A percentile compares a stretch with the other conserved stretches of the same genome.
These are phyloP conservation scores for Drosophila gaucha DNA, from an alignment of 2,888 invertebrate genomes.

Conservation along the genomic window DNA sequence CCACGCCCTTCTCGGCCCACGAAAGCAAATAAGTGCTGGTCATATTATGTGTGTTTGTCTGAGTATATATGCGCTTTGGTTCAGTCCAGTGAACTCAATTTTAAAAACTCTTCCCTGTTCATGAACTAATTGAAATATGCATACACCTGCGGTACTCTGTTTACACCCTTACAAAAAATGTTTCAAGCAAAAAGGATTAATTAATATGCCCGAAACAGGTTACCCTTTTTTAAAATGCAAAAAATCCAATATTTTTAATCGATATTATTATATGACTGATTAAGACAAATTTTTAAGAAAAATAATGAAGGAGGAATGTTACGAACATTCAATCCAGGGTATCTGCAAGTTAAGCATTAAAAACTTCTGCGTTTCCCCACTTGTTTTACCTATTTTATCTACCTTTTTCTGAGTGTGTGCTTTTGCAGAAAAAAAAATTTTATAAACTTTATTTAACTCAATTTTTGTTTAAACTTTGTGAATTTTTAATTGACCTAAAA, in stretches of 20 bases:
- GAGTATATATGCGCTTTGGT: constrained; percentile 33
- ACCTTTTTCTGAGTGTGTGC: no score
- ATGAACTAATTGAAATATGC: constrained; percentile 36
- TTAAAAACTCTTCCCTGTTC: constrained; percentile 44
- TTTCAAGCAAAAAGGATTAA: background rate
- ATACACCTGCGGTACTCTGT: constrained; percentile 16
- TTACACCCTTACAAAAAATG: background rate
- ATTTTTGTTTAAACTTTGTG: no score
- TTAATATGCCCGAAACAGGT: background rate
- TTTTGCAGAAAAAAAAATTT: no score
- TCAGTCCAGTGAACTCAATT: constrained; percentile 63
- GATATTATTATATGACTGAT: no score
- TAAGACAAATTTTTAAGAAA: no score
- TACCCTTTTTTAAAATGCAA: background rate
- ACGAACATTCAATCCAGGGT: no score
- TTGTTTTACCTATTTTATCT: no score
- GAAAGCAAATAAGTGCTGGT: constrained; percentile 35
- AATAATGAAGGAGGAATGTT: no score
- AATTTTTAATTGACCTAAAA: background rate
- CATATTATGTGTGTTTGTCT: constrained; percentile 20
- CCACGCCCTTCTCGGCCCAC: constrained; percentile 46
- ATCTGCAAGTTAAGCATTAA: no score
- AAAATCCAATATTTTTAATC: background rate
- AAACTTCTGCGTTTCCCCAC: no score
- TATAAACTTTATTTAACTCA: no score